These are phyloP conservation scores for Anomalospiza imberbis DNA, from an alignment of 2,797 vertebrate species.

Conservation along the genomic window DNA sequence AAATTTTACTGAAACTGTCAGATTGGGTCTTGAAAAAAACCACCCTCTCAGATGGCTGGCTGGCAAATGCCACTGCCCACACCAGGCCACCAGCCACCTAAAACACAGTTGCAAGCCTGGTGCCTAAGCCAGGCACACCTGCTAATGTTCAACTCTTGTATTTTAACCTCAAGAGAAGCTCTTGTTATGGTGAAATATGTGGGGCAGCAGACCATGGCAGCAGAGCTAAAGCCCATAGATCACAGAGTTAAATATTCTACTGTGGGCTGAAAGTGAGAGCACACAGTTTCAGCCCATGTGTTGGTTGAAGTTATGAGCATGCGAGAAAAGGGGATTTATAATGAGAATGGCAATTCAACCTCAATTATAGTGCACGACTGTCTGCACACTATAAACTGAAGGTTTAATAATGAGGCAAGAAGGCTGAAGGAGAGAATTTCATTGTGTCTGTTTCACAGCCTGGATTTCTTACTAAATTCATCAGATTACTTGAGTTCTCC, in stretches of 20 bases:
- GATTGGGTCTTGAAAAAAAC: background rate
- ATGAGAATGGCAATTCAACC: conserved; percentile 60
- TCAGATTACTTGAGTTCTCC: conserved; percentile 51
- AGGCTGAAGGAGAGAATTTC: conserved; percentile 50
- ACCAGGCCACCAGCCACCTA: background rate
- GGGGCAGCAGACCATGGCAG: background rate
- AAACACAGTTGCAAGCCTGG: background rate
- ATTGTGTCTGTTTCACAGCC: conserved; percentile 44
- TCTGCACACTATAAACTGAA: conserved; percentile 56
- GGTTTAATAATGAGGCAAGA: conserved; percentile 56
- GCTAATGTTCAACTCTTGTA: background rate
- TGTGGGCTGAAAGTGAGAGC: background rate
- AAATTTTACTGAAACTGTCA: background rate
- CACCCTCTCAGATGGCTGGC: background rate
- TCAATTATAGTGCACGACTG: conserved; percentile 40
- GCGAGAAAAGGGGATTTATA: conserved; percentile 34
- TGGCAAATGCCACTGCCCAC: background rate
- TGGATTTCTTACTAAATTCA: conserved; percentile 50
- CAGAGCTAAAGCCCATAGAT: conserved; percentile 16
- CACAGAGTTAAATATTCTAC: conserved; percentile 28
- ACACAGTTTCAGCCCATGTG: conserved; percentile 4
- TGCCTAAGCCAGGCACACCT: background rate
- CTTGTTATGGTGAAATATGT: conserved; percentile 25
- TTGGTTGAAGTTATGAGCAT: conserved; percentile 49
- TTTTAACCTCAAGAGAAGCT: background rate